Evolutionary conservation across 2,113 vertebrate species (phyloP).

Genomic region (Stercorarius parasiticus): DNA sequence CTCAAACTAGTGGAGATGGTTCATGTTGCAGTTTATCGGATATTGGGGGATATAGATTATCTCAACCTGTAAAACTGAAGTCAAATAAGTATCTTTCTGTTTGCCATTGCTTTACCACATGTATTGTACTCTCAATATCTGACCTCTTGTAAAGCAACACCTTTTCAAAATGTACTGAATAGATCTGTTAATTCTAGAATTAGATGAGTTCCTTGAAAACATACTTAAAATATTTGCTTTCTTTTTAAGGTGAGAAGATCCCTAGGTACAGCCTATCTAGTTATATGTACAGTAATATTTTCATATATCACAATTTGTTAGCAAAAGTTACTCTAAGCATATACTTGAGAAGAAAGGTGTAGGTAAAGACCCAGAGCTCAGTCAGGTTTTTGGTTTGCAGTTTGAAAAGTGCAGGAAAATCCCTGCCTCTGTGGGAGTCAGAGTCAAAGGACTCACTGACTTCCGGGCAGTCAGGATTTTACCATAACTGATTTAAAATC

Average conservation of each 20-base stretch:
- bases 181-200: not conserved
- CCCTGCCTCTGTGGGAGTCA: not conserved
- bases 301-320: not conserved
- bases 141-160: not conserved
- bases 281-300: not conserved
- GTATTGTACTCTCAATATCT: not conserved
- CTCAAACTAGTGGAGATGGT: accelerated
- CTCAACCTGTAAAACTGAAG: not conserved
- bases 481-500: not conserved
- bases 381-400: not conserved
- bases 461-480: not conserved
- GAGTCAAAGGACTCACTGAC: not conserved
- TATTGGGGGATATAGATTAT: not conserved
- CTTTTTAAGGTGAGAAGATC: not conserved
- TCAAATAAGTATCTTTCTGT: not conserved
- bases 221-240: not conserved
- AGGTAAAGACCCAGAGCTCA: not conserved
- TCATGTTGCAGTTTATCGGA: not conserved
- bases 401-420: not conserved
- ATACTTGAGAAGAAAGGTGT: not conserved
- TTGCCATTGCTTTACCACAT: not conserved
- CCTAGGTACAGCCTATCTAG: accelerated
- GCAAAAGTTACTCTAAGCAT: not conserved
- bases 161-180: not conserved
- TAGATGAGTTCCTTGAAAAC: not conserved